phyloP scores from a whole-genome alignment of 2,797 vertebrate species.

The Notolabrus celidotus region DNA sequence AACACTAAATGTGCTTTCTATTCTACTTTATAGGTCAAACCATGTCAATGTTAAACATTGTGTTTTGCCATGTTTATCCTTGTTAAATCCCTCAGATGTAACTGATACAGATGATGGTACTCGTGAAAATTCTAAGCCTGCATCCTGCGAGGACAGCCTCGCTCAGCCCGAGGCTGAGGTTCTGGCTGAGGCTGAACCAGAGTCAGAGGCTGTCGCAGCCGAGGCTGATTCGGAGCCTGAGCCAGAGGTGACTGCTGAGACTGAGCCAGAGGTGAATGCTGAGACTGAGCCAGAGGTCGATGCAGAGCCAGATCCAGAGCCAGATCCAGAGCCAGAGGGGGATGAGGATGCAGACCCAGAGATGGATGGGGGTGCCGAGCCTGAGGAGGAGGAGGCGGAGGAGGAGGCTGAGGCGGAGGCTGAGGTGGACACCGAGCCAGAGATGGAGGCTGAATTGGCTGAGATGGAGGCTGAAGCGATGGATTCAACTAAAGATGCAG shows the following conservation, averaged over 20 bases:
- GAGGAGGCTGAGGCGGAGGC: conserved; percentile 55
- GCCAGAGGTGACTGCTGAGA: conserved; percentile 48
- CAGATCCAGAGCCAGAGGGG: conserved; percentile 67
- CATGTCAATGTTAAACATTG: conserved; percentile 96
- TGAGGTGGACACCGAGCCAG: conserved; percentile 58
- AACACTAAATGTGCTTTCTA: conserved; percentile 97
- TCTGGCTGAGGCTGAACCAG: conserved; percentile 71
- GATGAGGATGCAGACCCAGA: conserved; percentile 57
- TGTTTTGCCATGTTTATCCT: conserved; percentile 99
- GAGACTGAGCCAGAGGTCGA: conserved; percentile 82
- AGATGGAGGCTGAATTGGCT: conserved; percentile 83
- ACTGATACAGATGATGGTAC: conserved; percentile 99
- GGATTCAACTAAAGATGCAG: conserved; percentile 93
- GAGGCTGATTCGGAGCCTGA: conserved; percentile 71
- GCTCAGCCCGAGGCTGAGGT: conserved; percentile 88
- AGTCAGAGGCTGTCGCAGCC: conserved; percentile 58
- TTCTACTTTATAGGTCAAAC: conserved; percentile 94
- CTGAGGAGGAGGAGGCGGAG: conserved; percentile 38
- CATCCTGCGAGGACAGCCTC: conserved; percentile 93
- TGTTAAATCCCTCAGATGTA: conserved; percentile 99
- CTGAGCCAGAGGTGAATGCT: conserved; percentile 51
- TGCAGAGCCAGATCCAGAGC: conserved; percentile 72
- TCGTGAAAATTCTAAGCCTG: conserved; percentile 98
- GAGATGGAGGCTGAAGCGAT: conserved; percentile 92
- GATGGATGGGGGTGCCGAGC: conserved; percentile 49